Evolutionary conservation across 2,888 invertebrate genomes (phyloP), one percentile per base, ranked within the genome.

Genomic region (Drosophila melanosoma): DNA sequence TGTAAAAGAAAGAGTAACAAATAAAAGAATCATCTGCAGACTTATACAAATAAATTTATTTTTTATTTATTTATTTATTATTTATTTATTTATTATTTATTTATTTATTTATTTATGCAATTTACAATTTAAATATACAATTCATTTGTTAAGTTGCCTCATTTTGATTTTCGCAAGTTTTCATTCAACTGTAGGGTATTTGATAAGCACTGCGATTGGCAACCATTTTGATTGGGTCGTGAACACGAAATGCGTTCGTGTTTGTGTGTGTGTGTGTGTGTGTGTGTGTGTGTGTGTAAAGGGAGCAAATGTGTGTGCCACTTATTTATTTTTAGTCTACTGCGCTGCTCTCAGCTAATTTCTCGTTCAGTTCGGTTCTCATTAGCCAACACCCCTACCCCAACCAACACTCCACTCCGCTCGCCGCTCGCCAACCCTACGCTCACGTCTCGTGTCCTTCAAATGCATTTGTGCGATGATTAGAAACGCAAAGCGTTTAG

Each of bases 401-500:
- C 15, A 35, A 36, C 17, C 36, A 2, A 2, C 23, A 8, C 56
- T n/a, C 32, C 48, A 26, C 58, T 20, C 42, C 54, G 42, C 54
- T 17, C 40, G 29, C 32, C 64, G 29, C 29, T 26, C 26, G 26
- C 69, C 26, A 35, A 32, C 71, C 75, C 66, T 81, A 67, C 54
- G 65, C 57, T 35, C 38, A 11, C 26, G 70, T 61, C 63, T 79
- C 58, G 87, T 89, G 90, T 90, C 90, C 90, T 90, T 90, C 90
- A 89, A 90, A 89, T 89, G 83, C 86, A 91, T 89, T 89, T 89
- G 84, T 77, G 84, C 89, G 87, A 86, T 87, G 88, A 90, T 90
- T 90, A 90, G 85, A 85, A 82, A 87, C 88, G 87, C 87, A 82
- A 81, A 82, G 87, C 76, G 79, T 64, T 72, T 52, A 77, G 82